Evolutionary conservation across 2,113 vertebrate species (phyloP), one percentile per base, ranked within the genome.

Genomic region (Ariopsis seemanni): DNA sequence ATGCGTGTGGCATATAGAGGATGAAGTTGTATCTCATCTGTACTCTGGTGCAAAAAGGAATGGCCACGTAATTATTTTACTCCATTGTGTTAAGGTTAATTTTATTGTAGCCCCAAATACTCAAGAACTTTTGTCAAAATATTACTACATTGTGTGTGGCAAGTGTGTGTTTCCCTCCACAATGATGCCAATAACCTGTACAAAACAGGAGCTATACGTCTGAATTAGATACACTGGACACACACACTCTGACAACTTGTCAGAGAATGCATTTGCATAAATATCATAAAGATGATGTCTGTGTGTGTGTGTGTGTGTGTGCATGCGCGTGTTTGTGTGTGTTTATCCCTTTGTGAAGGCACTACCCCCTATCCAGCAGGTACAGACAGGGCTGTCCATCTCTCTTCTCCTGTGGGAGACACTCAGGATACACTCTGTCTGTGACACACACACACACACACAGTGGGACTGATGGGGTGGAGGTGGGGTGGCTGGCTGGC

Each of bases 351-450:
- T 78, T 71, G 79, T 88, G 91, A 62, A 58, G 34, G 57, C 57
- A 82, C 79, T 57, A 82, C 79, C 79, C 57, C 79, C 57, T 62
- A 82, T 62, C 79, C 57, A 62, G 79, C 30, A 82, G 79, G 79
- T 82, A 88, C 87, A 90, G 86, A 92, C 89, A 85, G 71, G 67
- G 75, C 87, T 91, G 92, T 94, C 93, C 92, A 86, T 90, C 91
- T 84, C 92, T 87, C 86, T 89, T 91, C 77, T 78, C 88, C 80
- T 88, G 89, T 90, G 88, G 0, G 53, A 86, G 57, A 86, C 85
- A 89, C 88, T 88, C 89, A 42, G 90, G 90, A 86, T 65, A 71
- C 85, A 90, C 89, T 89, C 89, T 89, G 90, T 90, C 93, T 91
- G 93, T 94, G 93, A 87, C 65, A 87, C 52, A 75, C 48, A 87